phyloP scores from a whole-genome alignment of 2,797 vertebrate species.

The Spea hammondii region DNA sequence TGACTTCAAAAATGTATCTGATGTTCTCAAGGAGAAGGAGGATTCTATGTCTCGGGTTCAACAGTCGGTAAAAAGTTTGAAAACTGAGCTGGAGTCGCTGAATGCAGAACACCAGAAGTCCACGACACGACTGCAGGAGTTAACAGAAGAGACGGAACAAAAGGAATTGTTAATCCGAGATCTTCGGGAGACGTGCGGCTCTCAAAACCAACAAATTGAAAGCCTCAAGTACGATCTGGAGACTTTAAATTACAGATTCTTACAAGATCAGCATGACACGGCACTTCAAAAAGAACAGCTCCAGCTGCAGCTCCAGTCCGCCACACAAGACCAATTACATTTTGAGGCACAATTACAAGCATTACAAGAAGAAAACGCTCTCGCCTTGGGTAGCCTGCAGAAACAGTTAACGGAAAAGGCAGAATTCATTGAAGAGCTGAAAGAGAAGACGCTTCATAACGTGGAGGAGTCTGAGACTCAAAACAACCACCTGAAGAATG shows the following conservation, averaged over 20 bases:
- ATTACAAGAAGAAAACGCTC: slow-evolving; percentile 68
- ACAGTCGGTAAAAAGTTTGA: slow-evolving; percentile 64
- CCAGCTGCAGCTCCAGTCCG: slow-evolving; percentile 59
- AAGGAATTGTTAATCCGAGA: slow-evolving; percentile 74
- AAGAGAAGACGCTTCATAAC: slow-evolving; percentile 69
- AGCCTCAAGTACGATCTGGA: slow-evolving; percentile 68
- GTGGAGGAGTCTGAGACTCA: slow-evolving; percentile 67
- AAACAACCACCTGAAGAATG: slow-evolving; percentile 65
- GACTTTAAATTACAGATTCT: slow-evolving; percentile 66
- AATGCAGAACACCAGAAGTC: slow-evolving; percentile 74
- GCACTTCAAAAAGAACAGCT: slow-evolving; percentile 59
- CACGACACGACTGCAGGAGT: slow-evolving; percentile 64
- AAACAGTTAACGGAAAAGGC: slow-evolving; percentile 60
- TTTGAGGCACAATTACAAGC: slow-evolving; percentile 68
- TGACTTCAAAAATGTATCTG: slow-evolving; percentile 57
- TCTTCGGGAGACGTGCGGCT: slow-evolving; percentile 69
- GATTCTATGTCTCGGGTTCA: slow-evolving; percentile 65
- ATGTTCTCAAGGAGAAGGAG: slow-evolving; percentile 71
- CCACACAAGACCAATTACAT: slow-evolving; percentile 63
- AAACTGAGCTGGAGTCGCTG: slow-evolving; percentile 69
- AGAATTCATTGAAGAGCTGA: slow-evolving; percentile 64
- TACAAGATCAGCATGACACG: slow-evolving; percentile 60
- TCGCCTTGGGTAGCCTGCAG: slow-evolving; percentile 59
- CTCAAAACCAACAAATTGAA: slow-evolving; percentile 70
- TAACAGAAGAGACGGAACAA: slow-evolving; percentile 73